Conservation (phyloP, 2,113 vertebrate genomes). For the Amblyopsis rosae region DNA sequence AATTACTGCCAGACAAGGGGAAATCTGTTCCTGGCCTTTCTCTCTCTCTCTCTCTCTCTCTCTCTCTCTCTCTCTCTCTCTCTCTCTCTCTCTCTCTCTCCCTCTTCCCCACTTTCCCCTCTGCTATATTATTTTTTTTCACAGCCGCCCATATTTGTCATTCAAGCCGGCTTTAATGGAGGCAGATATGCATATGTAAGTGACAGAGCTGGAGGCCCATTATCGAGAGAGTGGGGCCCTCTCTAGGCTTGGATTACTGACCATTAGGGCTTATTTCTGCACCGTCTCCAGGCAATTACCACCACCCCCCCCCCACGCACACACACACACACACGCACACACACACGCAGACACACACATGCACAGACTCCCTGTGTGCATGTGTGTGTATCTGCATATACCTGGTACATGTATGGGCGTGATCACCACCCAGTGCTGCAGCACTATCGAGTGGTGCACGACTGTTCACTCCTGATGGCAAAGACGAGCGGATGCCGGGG, state of each 20-base stretch:
- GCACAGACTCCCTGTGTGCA: neutral
- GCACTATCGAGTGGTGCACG: too few relatives aligned
- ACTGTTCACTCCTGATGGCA: too few relatives aligned
- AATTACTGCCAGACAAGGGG: too few relatives aligned
- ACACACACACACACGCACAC: neutral
- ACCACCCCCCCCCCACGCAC: neutral
- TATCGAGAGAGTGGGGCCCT: conserved; percentile 70
- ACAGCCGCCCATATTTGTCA: conserved; percentile 74
- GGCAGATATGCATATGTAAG: conserved; percentile 77
- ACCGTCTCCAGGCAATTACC: conserved; percentile 74
- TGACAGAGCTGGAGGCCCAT: conserved; percentile 76
- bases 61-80: conserved; percentile 38
- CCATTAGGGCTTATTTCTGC: conserved; percentile 77
- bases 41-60: conserved; percentile 19
- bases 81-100: conserved; percentile 27
- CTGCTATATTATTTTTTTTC: conserved; percentile 32
- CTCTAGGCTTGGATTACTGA: conserved; percentile 77
- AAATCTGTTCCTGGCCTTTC: too few relatives aligned
- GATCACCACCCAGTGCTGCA: too few relatives aligned
- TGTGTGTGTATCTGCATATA: neutral
- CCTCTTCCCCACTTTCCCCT: conserved; percentile 25
- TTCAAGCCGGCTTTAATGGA: conserved; percentile 76
- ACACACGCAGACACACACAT: conserved; percentile 1
- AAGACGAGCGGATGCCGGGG: too few relatives aligned
- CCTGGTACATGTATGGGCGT: neutral